Base-by-base conservation (phyloP, 2,888 invertebrate genomes). In the Noctua janthe region DNA sequence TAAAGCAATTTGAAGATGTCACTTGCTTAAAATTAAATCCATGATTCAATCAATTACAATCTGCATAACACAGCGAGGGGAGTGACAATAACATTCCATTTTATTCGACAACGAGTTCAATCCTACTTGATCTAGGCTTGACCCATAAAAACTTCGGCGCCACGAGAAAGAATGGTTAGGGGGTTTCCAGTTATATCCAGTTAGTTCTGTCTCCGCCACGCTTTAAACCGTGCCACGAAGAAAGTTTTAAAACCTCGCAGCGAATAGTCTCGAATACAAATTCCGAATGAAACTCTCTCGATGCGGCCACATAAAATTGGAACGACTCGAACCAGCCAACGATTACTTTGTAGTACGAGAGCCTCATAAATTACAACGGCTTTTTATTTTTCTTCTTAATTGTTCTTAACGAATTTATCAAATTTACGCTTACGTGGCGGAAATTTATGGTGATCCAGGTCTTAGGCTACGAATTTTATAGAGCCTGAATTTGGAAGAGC, bases 51-150 rank as follows among this genome's bases (percentile, higher is more conserved):
- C 59, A 66, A 83, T 86, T 47, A 43, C 20, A 82, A 86, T 78
- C 59, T 76, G 59, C 70, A 82, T 78, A 66, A 51, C 56, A 59
- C 51, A 78, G 43, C 66, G 8, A 71, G 49, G 56, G 69, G n/a
- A 71, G 72, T 64, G 83, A 76, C 88, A 82, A 84, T 87, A 79
- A 81, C 76, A 71, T 82, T 71, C n/a, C 59, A 80, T 81, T 86
- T 87, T 83, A 89, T 88, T 81, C 77, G 81, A 86, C 89, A 81
- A 20, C 78, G 87, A 92, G 93, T 92, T 93, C 92, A 93, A 94
- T 94, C 93, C 93, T 83, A 91, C 91, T 94, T 95, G 94, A 96
- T 95, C 96, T 95, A 93, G 94, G 95, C 93, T 95, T 96, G 96
- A 96, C 96, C 96, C 92, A 95, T 94, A 95, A 95, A 96, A 96